A percentile compares a stretch with the other conserved stretches of the same genome.
Evolutionary conservation across 2,888 invertebrate genomes (phyloP).

Genomic region (Autographa pulchrina): DNA sequence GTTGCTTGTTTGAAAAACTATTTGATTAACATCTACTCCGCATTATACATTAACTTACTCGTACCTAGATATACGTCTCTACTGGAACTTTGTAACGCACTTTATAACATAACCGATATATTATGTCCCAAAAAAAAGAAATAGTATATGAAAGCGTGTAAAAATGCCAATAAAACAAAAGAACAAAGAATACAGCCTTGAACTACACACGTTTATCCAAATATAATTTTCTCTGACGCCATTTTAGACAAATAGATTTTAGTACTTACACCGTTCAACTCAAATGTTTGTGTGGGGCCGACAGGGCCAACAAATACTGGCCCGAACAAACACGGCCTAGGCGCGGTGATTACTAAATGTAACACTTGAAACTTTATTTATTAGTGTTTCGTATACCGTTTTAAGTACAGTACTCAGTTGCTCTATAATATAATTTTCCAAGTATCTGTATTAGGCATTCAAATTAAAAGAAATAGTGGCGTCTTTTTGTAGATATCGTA

Average conservation of each 20-base stretch:
- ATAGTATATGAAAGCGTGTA: too few relatives aligned
- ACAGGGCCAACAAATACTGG: slow-evolving; percentile 35
- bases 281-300: slow-evolving; percentile 38
- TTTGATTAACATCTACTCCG: too few relatives aligned
- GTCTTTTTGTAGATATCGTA: too few relatives aligned
- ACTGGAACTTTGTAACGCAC: too few relatives aligned
- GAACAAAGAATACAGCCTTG: not conserved
- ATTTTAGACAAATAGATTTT: slow-evolving; percentile 39
- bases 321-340: slow-evolving; percentile 40
- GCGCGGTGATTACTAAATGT: slow-evolving; percentile 38
- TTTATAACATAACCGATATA: too few relatives aligned
- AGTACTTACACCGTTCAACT: slow-evolving; percentile 40
- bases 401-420: not conserved
- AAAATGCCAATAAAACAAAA: not conserved
- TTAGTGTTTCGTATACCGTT: slow-evolving; percentile 14
- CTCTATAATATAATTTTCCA: not conserved
- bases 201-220: not conserved
- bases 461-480: too few relatives aligned
- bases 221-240: slow-evolving; percentile 25
- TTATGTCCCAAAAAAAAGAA: too few relatives aligned
- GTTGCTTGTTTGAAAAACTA: too few relatives aligned
- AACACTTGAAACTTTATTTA: slow-evolving; percentile 16
- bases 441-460: too few relatives aligned
- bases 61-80: too few relatives aligned
- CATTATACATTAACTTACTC: too few relatives aligned